Base-by-base conservation (phyloP, 2,113 vertebrate species). In the Triplophysa dalaica region DNA sequence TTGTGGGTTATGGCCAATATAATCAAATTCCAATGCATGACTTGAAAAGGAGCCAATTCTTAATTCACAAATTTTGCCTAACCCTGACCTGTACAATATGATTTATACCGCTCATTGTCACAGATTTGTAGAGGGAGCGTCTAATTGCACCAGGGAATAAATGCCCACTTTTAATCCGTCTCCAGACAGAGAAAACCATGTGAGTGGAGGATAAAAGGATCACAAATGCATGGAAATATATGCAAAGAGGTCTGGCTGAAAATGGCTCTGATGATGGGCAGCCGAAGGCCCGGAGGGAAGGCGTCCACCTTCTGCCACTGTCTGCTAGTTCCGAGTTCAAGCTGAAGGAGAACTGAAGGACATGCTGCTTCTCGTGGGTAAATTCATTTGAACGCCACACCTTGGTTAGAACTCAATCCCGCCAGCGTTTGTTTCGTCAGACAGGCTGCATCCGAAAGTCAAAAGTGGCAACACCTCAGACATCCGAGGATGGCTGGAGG, bases 151-250 rank as follows among this genome's bases (percentile, higher is more conserved):
- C 48, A 41, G 65, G 61, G 61, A 77, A 80, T 65, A 72, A 48
- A 70, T 26, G 8, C 16, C 70, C 72, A 69, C 61, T 75, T 83
- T 65, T 61, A 75, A 67, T 54, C 73, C 70, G 14, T 69, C 22
- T 56, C 8, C 41, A n/a, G 54, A 24, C 19, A 60, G 3, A 5
- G 24, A 7, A 80, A 70, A 58, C 74, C 73, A 77, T 67, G 24
- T 11, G 58, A 70, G 67, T 73, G 21, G 10, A 24, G 26, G 61
- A 80, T 72, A 72, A 66, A 70, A 64, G 76, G 66, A 75, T 79
- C 38, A 70, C 45, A 79, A 82, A 79, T 77, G 5, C 73, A 82
- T 85, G 81, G 67, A 80, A 80, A 78, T 58, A 74, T 85, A 81
- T 82, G 74, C 33, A 85, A 80, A 14, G 64, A 78, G 63, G 74